phyloP scores from a whole-genome alignment of 2,797 vertebrate genomes.

The Neopelma chrysocephalum region DNA sequence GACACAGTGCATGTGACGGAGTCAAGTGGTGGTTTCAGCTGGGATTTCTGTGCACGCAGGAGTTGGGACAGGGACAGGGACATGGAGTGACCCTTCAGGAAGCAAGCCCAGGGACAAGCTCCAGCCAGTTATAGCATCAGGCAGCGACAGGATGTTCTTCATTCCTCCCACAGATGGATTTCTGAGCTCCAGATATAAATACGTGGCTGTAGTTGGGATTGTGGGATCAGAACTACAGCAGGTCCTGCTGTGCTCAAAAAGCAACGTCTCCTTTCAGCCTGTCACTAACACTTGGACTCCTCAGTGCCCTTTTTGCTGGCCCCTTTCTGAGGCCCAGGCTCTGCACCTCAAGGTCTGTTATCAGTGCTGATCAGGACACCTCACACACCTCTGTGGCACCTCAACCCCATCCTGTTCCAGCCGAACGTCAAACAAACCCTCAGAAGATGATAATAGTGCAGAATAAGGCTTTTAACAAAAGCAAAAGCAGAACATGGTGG shows the following conservation, averaged over 20 bases:
- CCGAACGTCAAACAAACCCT: background rate
- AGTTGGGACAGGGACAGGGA: background rate
- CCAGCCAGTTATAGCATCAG: background rate
- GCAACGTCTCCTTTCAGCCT: background rate
- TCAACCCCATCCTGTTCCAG: background rate
- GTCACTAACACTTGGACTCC: fast-evolving
- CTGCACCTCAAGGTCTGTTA: background rate
- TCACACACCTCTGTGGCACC: background rate
- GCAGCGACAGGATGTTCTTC: background rate
- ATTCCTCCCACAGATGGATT: background rate
- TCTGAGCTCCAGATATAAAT: background rate
- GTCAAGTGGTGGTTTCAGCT: background rate
- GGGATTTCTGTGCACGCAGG: background rate
- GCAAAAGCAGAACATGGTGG: background rate
- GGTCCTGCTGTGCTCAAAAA: background rate
- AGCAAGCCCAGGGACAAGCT: background rate
- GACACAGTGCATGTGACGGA: background rate
- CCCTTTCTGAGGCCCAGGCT: background rate
- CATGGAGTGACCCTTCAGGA: background rate
- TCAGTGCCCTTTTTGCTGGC: background rate
- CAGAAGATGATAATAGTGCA: fast-evolving
- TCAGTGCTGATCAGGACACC: background rate
- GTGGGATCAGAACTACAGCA: background rate
- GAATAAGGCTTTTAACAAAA: background rate
- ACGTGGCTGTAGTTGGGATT: background rate